These are phyloP conservation scores for Pachypanchax playfairii DNA, from an alignment of 2,113 vertebrate species.

Conservation along the genomic window DNA sequence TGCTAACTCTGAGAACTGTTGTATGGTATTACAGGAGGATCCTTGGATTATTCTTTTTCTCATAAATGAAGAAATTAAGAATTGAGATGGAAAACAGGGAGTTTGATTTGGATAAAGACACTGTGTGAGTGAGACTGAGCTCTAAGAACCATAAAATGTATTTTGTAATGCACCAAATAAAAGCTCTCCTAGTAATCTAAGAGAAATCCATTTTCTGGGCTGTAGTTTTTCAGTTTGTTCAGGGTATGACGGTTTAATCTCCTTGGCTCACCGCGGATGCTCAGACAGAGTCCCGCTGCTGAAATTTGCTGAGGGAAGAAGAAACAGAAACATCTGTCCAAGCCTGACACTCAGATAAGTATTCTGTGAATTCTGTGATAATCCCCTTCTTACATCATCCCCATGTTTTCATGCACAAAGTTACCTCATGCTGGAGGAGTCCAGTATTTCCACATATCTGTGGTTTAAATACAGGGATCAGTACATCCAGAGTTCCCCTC, in stretches of 20 bases:
- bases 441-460: slow-evolving; percentile 13
- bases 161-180: slow-evolving; percentile 73
- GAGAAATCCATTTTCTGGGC: slow-evolving; percentile 61
- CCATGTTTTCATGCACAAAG: slow-evolving; percentile 13
- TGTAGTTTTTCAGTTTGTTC: slow-evolving; percentile 28
- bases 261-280: slow-evolving; percentile 25
- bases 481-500: background rate
- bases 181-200: slow-evolving; percentile 67
- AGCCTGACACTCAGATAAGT: slow-evolving; percentile 31
- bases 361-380: slow-evolving; percentile 27
- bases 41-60: slow-evolving; percentile 19
- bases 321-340: slow-evolving; percentile 28
- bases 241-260: slow-evolving; percentile 46
- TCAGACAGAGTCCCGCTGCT: slow-evolving; percentile 38
- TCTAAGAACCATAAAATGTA: slow-evolving; percentile 63
- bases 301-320: slow-evolving; percentile 28
- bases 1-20: slow-evolving; percentile 25
- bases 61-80: slow-evolving; percentile 26
- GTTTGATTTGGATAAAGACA: slow-evolving; percentile 25
- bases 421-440: slow-evolving; percentile 3
- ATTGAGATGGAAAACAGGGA: slow-evolving; percentile 7
- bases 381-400: slow-evolving; percentile 57
- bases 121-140: slow-evolving; percentile 40
- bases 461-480: background rate
- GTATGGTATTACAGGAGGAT: slow-evolving; percentile 20